Conservation (phyloP, 1,140 invertebrate genomes). For the Aphaenogaster rudis region DNA sequence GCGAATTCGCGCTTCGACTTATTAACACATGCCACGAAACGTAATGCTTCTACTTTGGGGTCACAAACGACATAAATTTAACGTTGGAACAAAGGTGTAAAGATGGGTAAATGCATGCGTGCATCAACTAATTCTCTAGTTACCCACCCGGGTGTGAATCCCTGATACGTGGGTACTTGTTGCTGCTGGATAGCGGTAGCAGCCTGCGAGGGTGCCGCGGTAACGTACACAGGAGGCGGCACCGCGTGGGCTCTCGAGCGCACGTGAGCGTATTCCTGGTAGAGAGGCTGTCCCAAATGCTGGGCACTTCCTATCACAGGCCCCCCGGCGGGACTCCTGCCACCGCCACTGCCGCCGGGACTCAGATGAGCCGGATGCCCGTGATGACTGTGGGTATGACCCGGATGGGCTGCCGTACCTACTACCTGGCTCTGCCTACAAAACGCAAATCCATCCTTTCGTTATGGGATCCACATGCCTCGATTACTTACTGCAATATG, state of each 20-base stretch:
- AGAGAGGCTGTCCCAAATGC: conserved; percentile 85
- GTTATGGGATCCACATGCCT: conserved; percentile 72
- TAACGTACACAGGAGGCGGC: conserved; percentile 86
- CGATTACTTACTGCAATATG: conserved; percentile 65
- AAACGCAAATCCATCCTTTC: conserved; percentile 76
- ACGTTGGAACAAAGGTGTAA: conserved; percentile 58
- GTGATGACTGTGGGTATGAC: conserved; percentile 85
- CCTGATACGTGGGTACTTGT: conserved; percentile 87
- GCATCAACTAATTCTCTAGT: conserved; percentile 86
- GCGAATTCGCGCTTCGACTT: not conserved
- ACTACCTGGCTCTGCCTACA: conserved; percentile 86
- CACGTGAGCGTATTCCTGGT: conserved; percentile 86
- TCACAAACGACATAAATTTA: conserved; percentile 49
- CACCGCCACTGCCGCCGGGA: conserved; percentile 83
- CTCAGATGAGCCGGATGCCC: conserved; percentile 84
- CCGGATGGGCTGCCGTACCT: conserved; percentile 83
- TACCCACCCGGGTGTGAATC: conserved; percentile 87
- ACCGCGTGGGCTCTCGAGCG: conserved; percentile 84
- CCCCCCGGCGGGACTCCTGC: conserved; percentile 82
- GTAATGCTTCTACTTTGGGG: conserved; percentile 11
- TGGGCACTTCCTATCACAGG: conserved; percentile 83
- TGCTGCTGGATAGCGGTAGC: conserved; percentile 85
- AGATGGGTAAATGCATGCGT: conserved; percentile 84
- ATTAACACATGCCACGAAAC: not conserved
- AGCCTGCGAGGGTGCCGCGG: conserved; percentile 84